Evolutionary conservation across 2,888 invertebrate genomes (phyloP), one percentile per base, ranked within the genome.

Genomic region (Athalia rosae): DNA sequence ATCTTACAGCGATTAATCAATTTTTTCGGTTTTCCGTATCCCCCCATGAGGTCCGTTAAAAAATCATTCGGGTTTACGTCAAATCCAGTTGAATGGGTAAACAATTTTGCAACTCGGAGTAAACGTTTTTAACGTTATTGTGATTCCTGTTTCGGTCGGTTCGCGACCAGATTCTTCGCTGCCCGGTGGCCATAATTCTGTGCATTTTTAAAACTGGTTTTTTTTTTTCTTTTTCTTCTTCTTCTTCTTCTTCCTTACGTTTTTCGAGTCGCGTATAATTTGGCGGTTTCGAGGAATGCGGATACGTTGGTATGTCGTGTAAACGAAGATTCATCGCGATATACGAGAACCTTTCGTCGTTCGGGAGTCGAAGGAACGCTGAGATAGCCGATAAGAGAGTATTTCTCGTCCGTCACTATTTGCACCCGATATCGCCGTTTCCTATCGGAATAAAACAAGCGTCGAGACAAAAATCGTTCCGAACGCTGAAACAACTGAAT

Each of bases 131-230:
- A 15, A 58, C 15, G 3, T 58, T 56, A 45, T 71, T 43, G 56
- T 71, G 71, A 53, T 56, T 71, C 58, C 15, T 45, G 69, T 71
- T 71, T 71, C 56, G 56, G 69, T 56, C 43, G 71, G 69, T 58
- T 71, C 6, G 56, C 6, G 56, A 45, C 58, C 58, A 58, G 58
- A 71, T 71, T 58, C 64, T 15, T 67, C 43, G 41, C 28, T 15
- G 67, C 9, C 53, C 9, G 3, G 5, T 48, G 67, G 67, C 41
- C 11, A 28, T 67, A 53, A n/a, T 45, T 43, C 43, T 58, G 9
- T 7, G 4, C 4, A 53, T 67, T 53, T 45, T 71, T 41, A 7
- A 71, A 71, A 71, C 71, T n/a, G 71, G 71, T 71, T 28, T 28
- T 28, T 28, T n/a, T n/a, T n/a, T n/a, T n/a, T n/a, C n/a, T n/a